These are phyloP conservation scores for Drosophila tsacasi DNA, from an alignment of 1,140 invertebrate species.

Conservation along the genomic window DNA sequence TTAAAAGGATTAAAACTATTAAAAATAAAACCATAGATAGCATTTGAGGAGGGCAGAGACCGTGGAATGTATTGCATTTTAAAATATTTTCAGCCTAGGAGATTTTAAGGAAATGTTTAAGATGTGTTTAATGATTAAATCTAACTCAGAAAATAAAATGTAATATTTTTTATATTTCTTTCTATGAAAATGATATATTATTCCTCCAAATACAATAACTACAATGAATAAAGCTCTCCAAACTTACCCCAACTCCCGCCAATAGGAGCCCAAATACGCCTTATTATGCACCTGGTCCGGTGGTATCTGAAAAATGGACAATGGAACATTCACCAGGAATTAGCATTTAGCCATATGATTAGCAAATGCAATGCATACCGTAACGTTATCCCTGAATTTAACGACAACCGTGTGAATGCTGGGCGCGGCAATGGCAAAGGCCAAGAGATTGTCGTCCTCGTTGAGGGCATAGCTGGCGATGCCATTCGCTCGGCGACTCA, in stretches of 20 bases:
- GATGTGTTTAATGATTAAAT: background rate
- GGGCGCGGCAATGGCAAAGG: conserved; percentile 84
- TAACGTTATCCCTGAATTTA: conserved; percentile 84
- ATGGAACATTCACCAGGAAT: background rate
- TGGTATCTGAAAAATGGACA: conserved; percentile 69
- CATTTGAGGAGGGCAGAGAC: background rate
- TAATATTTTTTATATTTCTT: too few relatives aligned
- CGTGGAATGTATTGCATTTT: background rate
- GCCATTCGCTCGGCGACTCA: conserved; percentile 73
- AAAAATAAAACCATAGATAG: background rate
- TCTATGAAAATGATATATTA: too few relatives aligned
- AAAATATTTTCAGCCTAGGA: background rate
- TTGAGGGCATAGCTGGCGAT: conserved; percentile 80
- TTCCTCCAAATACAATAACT: background rate
- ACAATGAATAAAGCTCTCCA: background rate
- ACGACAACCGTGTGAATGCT: conserved; percentile 84
- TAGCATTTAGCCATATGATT: conserved; percentile 17
- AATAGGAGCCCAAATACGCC: conserved; percentile 80
- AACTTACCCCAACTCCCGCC: conserved; percentile 81
- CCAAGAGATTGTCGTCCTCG: conserved; percentile 83
- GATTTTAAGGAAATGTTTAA: background rate
- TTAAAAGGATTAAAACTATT: background rate
- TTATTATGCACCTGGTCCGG: conserved; percentile 81
- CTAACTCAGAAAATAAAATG: background rate
- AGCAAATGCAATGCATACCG: conserved; percentile 54